A percentile compares a stretch with the other conserved stretches of the same genome.
These are phyloP conservation scores for Cyphomyrmex costatus DNA, from an alignment of 1,140 invertebrate species.

Conservation along the genomic window DNA sequence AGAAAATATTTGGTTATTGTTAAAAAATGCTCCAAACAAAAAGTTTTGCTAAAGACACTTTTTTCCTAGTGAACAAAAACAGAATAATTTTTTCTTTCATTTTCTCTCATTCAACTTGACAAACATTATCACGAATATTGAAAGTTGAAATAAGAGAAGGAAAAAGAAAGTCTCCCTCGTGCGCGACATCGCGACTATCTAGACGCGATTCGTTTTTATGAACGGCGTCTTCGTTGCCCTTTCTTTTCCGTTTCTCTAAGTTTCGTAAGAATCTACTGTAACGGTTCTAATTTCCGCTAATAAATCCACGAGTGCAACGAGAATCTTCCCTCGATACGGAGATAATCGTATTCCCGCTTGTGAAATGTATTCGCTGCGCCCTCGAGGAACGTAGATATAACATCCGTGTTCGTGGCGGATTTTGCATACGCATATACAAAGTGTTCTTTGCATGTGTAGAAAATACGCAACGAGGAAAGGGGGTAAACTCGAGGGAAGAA, in stretches of 20 bases:
- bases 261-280: constrained; percentile 67
- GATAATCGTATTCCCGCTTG: constrained; percentile 85
- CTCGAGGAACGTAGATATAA: constrained; percentile 53
- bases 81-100: not conserved
- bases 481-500: constrained; percentile 4
- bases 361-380: constrained; percentile 83
- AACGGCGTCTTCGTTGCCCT: constrained; percentile 47
- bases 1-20: too few species aligned
- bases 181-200: constrained; percentile 19
- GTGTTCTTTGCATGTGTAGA: constrained; percentile 36
- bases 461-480: constrained; percentile 52
- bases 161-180: constrained; percentile 16
- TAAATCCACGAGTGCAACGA: constrained; percentile 82
- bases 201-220: constrained; percentile 53
- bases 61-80: too few species aligned
- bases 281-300: constrained; percentile 84
- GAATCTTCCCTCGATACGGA: constrained; percentile 75
- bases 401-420: constrained; percentile 10
- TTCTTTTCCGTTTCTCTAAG: constrained; percentile 69
- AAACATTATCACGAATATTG: constrained; percentile 14
- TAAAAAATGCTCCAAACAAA: too few species aligned
- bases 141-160: not conserved
- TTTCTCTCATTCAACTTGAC: not conserved
- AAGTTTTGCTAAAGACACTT: too few species aligned
- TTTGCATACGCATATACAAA: constrained; percentile 51